Percentiles rank a stretch among this genome's conserved stretches.
These are phyloP conservation scores for Pleuronectes platessa DNA, from an alignment of 2,113 vertebrate genomes.

Conservation along the genomic window DNA sequence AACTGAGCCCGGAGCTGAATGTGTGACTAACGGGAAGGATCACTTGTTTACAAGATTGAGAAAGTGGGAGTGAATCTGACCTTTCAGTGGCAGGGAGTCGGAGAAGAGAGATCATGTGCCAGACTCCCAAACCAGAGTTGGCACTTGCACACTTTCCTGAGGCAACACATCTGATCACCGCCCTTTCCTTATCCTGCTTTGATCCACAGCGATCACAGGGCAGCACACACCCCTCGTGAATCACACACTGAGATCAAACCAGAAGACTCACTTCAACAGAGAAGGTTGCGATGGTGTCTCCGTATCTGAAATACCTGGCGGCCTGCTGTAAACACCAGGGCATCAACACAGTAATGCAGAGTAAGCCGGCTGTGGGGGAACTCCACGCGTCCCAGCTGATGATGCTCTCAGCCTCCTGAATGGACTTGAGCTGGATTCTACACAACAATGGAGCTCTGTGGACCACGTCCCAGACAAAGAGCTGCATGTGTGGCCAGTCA, in stretches of 20 bases:
- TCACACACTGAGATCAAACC: too few relatives aligned
- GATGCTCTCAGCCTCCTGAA: slow-evolving; percentile 68
- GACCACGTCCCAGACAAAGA: slow-evolving; percentile 48
- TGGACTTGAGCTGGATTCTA: slow-evolving; percentile 56
- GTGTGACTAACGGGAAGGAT: neutral
- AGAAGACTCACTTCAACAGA: too few relatives aligned
- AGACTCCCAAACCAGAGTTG: neutral
- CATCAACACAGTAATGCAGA: neutral
- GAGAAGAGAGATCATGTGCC: neutral
- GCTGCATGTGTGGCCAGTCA: slow-evolving; percentile 22
- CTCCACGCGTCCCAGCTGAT: slow-evolving; percentile 45
- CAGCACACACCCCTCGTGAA: slow-evolving; percentile 27
- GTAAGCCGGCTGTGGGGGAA: neutral
- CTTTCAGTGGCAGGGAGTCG: neutral
- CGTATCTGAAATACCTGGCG: neutral
- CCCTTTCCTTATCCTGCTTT: slow-evolving; percentile 44
- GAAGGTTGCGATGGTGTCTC: neutral
- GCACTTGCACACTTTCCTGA: neutral
- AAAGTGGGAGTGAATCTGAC: neutral
- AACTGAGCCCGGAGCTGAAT: neutral
- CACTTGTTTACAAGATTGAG: too few relatives aligned
- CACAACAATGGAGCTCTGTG: slow-evolving; percentile 70
- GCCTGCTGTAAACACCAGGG: neutral
- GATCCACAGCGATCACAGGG: slow-evolving; percentile 21
- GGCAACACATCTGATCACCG: slow-evolving; percentile 24